A percentile compares a stretch with the other conserved stretches of the same genome.
phyloP scores from a whole-genome alignment of 2,888 invertebrate genomes.

The Caradrina kadenii region DNA sequence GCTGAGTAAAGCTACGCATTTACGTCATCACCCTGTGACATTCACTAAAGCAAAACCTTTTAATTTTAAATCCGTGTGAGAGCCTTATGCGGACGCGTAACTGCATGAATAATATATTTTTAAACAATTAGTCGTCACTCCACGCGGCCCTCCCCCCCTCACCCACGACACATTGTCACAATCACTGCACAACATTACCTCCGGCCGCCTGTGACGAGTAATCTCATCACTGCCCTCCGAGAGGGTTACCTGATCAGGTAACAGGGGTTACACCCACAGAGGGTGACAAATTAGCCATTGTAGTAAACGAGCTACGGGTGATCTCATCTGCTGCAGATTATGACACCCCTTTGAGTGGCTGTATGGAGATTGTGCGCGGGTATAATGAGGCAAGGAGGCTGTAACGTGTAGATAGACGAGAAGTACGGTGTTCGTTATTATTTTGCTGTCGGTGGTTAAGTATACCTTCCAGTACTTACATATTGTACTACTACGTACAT shows the following conservation, averaged over 20 bases:
- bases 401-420: background rate
- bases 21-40: background rate
- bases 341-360: conserved; percentile 55
- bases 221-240: conserved; percentile 69
- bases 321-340: conserved; percentile 45
- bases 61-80: conserved; percentile 32
- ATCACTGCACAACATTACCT: conserved; percentile 40
- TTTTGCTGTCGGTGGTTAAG: too few relatives aligned
- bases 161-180: conserved; percentile 18
- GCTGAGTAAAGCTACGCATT: background rate
- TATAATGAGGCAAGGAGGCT: conserved; percentile 4
- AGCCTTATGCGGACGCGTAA: conserved; percentile 24
- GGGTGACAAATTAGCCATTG: conserved; percentile 65
- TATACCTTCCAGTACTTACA: too few relatives aligned
- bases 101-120: conserved; percentile 42
- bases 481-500: too few relatives aligned
- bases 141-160: conserved; percentile 18
- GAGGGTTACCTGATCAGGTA: conserved; percentile 64
- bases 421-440: too few relatives aligned
- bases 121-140: conserved; percentile 37
- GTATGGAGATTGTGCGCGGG: conserved; percentile 24
- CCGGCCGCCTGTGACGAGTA: conserved; percentile 60
- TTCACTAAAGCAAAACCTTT: conserved; percentile 5
- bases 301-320: conserved; percentile 47
- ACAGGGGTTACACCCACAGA: conserved; percentile 30